Base-by-base conservation (phyloP, 2,888 invertebrate genomes). In the Scaptomyza reducta region DNA sequence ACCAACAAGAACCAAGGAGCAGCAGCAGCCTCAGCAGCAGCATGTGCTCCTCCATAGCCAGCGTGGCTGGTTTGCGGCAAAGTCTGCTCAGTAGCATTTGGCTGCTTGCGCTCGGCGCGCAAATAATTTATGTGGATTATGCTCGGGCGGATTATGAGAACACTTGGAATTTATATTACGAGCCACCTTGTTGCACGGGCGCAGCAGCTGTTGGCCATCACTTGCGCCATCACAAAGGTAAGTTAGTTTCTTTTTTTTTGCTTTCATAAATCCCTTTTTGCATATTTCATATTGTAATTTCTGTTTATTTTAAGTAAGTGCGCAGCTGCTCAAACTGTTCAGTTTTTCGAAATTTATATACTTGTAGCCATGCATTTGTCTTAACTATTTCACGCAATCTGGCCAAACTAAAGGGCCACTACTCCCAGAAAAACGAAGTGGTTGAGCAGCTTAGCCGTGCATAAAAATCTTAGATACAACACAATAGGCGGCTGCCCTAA, bases 211-310 rank as follows among this genome's bases (percentile, higher is more conserved):
- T 92, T 88, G 93, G 92, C 77, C 95, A 94, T 91, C 95, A 95
- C 80, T 93, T 94, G 89, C 93, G 95, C 87, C 95, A 95, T 91
- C 95, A 95, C 90, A 94, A 94, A 95, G 95, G 95, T 95, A 92
- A 93, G 93, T 83, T 14, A 18, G 1, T 18, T 14, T 50, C 14
- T 25, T n/a, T 18, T 16, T 41, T 31, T 31, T 10, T 9, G 3
- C 25, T 40, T 22, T 40, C 22, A 35, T 14, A n/a, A 33, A 35
- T 53, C 53, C 41, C 33, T 11, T 47, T 59, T 25, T 64, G 42
- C 60, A 67, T 67, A 76, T 67, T 67, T 69, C 60, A 71, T 62
- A 22, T 31, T 45, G 40, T 60, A 45, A 50, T 65, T 69, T 62
- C 22, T 31, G 59, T 33, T 46, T 65, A 9, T 40, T 82, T 82